phyloP scores from a whole-genome alignment of 2,797 vertebrate species.

The Prionace glauca region DNA sequence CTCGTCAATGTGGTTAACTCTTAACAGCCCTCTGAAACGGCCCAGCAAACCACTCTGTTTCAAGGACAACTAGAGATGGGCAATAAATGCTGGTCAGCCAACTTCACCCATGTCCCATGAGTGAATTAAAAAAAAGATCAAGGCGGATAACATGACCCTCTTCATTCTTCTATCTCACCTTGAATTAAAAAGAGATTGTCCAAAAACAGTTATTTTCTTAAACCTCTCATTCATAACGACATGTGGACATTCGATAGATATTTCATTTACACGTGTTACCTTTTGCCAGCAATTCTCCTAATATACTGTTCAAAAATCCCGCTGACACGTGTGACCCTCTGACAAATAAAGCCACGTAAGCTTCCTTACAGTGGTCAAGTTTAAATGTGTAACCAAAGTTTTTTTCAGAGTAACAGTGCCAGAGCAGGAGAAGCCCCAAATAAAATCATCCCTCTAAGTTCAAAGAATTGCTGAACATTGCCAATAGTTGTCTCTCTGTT shows the following conservation, averaged over 20 bases:
- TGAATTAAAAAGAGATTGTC: background rate
- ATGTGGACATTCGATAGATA: background rate
- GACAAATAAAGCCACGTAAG: background rate
- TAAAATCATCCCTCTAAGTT: background rate
- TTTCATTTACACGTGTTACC: background rate
- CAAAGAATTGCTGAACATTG: background rate
- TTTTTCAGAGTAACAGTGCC: background rate
- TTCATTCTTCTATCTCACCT: background rate
- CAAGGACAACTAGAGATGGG: too few species aligned
- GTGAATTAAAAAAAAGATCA: too few species aligned
- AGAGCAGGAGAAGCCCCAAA: background rate
- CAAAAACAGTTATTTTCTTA: background rate
- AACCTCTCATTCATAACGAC: background rate
- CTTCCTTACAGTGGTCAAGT: background rate
- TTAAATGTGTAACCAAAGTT: background rate
- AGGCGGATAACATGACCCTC: background rate
- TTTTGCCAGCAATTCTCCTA: background rate
- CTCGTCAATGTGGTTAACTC: too few species aligned
- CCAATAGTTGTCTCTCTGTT: background rate
- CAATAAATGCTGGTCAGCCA: too few species aligned
- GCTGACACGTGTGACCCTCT: background rate
- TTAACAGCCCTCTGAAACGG: too few species aligned
- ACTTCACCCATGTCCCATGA: too few species aligned
- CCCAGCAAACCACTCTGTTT: too few species aligned
- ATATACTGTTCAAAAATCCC: background rate